Evolutionary conservation across 2,113 vertebrate genomes (phyloP).

Genomic region (Rhinoderma darwinii): DNA sequence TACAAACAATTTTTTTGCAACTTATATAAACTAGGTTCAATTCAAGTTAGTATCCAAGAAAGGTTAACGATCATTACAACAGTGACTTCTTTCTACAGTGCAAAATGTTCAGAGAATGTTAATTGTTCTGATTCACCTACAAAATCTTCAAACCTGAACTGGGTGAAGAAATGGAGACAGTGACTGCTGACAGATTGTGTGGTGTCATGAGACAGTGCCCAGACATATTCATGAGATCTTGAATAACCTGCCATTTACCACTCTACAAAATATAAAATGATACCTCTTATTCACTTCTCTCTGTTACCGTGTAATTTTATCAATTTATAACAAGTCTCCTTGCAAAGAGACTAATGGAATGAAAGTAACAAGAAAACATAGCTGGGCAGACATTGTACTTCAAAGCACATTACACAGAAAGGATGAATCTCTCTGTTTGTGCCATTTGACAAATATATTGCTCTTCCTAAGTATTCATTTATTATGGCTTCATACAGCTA

Average conservation of each 20-base stretch:
- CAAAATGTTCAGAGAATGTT: neutral
- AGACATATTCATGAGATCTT: conserved; percentile 25
- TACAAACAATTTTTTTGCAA: neutral
- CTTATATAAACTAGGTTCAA: neutral
- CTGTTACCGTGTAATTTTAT: neutral
- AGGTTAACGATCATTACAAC: neutral
- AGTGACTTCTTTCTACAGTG: neutral
- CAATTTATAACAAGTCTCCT: conserved; percentile 16
- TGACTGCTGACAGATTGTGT: conserved; percentile 15
- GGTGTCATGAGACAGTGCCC: neutral
- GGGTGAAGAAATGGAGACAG: neutral
- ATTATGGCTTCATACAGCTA: conserved; percentile 12
- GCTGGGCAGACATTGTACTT: neutral
- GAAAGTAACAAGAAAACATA: neutral
- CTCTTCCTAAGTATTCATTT: neutral
- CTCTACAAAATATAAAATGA: conserved; percentile 28
- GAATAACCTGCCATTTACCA: conserved; percentile 37
- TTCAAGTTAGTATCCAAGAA: neutral
- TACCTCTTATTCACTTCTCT: conserved; percentile 27
- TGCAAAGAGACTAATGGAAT: neutral
- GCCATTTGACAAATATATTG: conserved; percentile 30
- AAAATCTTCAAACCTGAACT: neutral
- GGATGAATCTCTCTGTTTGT: conserved; percentile 25
- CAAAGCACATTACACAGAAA: conserved; percentile 1
- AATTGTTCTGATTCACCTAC: neutral